phyloP scores from a whole-genome alignment of 1,140 invertebrate species.

The Wasmannia auropunctata region DNA sequence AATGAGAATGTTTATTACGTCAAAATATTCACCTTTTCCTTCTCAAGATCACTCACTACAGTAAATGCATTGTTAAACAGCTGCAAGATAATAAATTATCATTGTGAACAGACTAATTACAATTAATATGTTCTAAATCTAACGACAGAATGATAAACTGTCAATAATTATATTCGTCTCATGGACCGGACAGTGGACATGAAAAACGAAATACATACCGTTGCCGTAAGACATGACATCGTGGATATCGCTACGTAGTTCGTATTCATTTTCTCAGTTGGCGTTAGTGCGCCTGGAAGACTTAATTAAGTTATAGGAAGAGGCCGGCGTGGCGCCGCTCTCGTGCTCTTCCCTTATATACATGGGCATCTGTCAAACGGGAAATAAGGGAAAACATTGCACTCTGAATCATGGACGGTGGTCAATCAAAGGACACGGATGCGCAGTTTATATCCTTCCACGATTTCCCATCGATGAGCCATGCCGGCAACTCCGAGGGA shows the following conservation, averaged over 20 bases:
- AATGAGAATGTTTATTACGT: neutral
- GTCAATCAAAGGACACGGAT: conserved; percentile 57
- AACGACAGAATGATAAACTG: neutral
- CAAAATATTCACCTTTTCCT: conserved; percentile 28
- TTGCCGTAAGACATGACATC: no score
- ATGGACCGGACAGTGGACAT: neutral
- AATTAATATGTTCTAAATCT: neutral
- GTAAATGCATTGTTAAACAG: conserved; percentile 28
- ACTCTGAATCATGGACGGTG: conserved; percentile 63
- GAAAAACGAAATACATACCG: neutral
- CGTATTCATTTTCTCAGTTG: no score
- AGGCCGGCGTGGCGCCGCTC: no score
- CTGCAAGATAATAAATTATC: neutral
- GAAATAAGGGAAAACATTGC: no score
- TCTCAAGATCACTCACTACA: neutral
- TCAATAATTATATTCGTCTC: conserved; percentile 12
- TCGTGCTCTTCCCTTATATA: no score
- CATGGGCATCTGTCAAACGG: neutral
- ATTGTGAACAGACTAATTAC: neutral
- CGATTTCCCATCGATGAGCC: conserved; percentile 78
- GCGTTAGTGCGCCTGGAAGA: no score
- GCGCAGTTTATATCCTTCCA: conserved; percentile 82
- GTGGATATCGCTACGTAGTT: no score
- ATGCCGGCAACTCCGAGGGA: conserved; percentile 72
- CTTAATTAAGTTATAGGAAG: no score